These are phyloP conservation scores for Euthynnus affinis DNA, from an alignment of 2,797 vertebrate genomes.

Conservation along the genomic window DNA sequence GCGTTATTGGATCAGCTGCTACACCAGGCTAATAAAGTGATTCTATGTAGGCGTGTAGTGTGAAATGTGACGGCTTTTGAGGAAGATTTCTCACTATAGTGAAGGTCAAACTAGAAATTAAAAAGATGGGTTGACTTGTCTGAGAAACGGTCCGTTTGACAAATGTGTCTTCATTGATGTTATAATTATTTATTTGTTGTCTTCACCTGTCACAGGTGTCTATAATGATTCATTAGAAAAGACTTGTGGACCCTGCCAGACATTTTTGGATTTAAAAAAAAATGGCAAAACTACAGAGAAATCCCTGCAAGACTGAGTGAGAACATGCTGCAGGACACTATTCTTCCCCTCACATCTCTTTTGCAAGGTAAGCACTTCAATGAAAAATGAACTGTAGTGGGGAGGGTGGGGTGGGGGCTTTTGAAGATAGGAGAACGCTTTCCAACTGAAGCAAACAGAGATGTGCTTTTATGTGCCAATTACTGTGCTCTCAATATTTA, in stretches of 20 bases:
- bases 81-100: constrained; percentile 30
- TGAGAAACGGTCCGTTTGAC: background rate
- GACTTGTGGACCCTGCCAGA: background rate
- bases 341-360: constrained; percentile 35
- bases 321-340: constrained; percentile 53
- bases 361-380: constrained; percentile 67
- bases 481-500: constrained; percentile 52
- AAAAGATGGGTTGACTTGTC: background rate
- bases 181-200: constrained; percentile 9
- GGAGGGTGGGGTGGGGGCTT: background rate
- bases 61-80: constrained; percentile 56
- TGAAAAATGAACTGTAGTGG: constrained; percentile 34
- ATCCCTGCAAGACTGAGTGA: constrained; percentile 38
- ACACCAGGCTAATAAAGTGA: constrained; percentile 53
- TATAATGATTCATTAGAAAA: constrained; percentile 16
- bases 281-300: background rate
- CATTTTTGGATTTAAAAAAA: constrained; percentile 20
- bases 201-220: constrained; percentile 19
- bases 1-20: constrained; percentile 47
- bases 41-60: constrained; percentile 43
- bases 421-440: constrained; percentile 44
- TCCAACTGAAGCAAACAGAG: constrained; percentile 41
- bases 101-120: constrained; percentile 16
- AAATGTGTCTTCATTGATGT: background rate
- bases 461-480: constrained; percentile 60